Evolutionary conservation across 2,888 invertebrate species (phyloP), one percentile per base, ranked within the genome.

Genomic region (Leptinotarsa peninsularis): DNA sequence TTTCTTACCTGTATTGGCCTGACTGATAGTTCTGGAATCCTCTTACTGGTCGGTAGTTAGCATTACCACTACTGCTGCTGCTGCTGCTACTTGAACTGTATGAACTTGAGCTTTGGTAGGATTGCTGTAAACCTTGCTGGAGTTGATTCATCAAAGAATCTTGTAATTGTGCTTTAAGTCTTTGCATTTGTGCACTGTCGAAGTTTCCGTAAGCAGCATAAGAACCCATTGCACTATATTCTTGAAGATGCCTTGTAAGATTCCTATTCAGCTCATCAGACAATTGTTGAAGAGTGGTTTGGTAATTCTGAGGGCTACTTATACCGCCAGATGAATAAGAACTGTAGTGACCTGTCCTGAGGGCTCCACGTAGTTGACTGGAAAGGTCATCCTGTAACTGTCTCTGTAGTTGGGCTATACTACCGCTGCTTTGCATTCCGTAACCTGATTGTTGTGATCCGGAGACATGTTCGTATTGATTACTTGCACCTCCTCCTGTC

Each of bases 221-320:
- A 21, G 73, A 79, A 52, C 77, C 69, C 52, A 71, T 74, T 15
- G 77, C 74, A 60, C 77, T 74, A 70, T 83, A 82, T 49, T 82
- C 81, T 67, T 87, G 82, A 4, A 88, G 73, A 67, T 86, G 84
- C 72, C 83, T 79, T 0, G 88, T 87, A 13, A 88, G 79, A 76
- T 88, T 88, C 49, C 85, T 81, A 73, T 86, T 85, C 15, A 88
- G 75, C 72, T 88, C 87, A 18, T 86, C 84, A n/a, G 83, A 81
- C 3, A 88, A 80, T 72, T 85, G 82, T 74, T 85, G 83, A 49
- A 85, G 76, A 14, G 83, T 79, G n/a, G 73, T 66, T 73, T 84
- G 83, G 72, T 84, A 84, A 5, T 76, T 78, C 77, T 83, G 82
- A 7, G 82, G 79, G 70, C 72, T 81, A 70, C 75, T 72, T 14